These are phyloP conservation scores for Chelonus formosanus DNA, from an alignment of 2,888 invertebrate genomes.

Conservation along the genomic window DNA sequence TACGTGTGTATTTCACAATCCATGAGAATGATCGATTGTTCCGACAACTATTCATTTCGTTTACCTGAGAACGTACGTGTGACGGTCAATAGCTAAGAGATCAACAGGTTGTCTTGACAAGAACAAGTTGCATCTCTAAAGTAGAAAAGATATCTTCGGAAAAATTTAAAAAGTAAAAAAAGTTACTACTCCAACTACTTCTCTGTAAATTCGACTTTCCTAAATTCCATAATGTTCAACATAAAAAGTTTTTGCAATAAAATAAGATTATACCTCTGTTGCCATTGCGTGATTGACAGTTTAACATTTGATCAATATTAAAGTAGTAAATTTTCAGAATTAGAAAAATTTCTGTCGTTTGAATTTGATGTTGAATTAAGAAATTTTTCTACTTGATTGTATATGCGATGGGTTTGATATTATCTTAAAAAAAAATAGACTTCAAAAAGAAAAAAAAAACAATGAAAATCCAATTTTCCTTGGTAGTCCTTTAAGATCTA, in stretches of 20 bases:
- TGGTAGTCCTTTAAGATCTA: conserved; percentile 11
- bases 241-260: too few species aligned
- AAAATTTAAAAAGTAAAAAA: not conserved
- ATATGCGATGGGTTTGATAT: too few species aligned
- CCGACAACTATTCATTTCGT: conserved; percentile 12
- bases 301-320: too few species aligned
- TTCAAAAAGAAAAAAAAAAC: conserved; percentile 1
- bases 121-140: conserved; percentile 26
- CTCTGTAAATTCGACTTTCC: too few species aligned
- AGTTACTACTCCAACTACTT: not conserved
- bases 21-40: conserved; percentile 22
- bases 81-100: conserved; percentile 24
- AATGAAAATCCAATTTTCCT: conserved; percentile 20
- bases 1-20: not conserved
- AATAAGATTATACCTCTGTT: too few species aligned
- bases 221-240: too few species aligned
- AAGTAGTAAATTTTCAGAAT: too few species aligned
- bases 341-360: too few species aligned
- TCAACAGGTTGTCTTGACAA: conserved; percentile 36
- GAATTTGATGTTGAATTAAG: too few species aligned
- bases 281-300: too few species aligned
- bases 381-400: too few species aligned
- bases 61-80: conserved; percentile 24
- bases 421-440: not conserved
- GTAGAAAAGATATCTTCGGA: not conserved